phyloP scores from a whole-genome alignment of 2,888 invertebrate genomes.

The Pseudococcus longispinus region DNA sequence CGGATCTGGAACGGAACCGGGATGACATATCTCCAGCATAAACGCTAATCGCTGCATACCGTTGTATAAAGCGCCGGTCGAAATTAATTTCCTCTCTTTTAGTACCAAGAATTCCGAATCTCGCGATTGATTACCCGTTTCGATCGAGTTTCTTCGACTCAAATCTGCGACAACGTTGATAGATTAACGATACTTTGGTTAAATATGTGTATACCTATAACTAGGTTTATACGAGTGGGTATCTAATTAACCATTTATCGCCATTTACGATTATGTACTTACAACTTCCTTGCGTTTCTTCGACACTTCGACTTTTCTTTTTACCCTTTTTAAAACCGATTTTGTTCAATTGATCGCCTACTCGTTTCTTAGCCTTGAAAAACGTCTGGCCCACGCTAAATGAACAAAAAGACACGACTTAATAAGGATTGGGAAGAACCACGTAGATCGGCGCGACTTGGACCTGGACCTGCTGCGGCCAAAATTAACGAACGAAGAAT shows the following conservation, averaged over 20 bases:
- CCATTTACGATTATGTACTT: conserved; percentile 62
- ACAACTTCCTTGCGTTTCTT: conserved; percentile 83
- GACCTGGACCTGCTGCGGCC: too few species aligned
- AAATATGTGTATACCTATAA: too few species aligned
- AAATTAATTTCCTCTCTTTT: conserved; percentile 85
- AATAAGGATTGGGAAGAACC: background rate
- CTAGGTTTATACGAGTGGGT: too few species aligned
- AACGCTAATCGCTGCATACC: conserved; percentile 91
- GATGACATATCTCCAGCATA: conserved; percentile 91
- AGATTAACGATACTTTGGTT: too few species aligned
- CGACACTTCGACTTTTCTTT: conserved; percentile 86
- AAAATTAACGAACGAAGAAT: too few species aligned
- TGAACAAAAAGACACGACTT: too few species aligned
- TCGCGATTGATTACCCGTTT: conserved; percentile 78
- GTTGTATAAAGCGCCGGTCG: conserved; percentile 78
- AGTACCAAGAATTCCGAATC: conserved; percentile 88
- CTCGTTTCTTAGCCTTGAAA: conserved; percentile 82
- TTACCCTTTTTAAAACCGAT: conserved; percentile 84
- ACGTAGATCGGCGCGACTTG: too few species aligned
- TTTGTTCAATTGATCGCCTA: conserved; percentile 85
- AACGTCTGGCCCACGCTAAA: conserved; percentile 70
- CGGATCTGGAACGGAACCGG: conserved; percentile 95
- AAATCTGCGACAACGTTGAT: conserved; percentile 65
- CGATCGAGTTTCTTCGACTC: conserved; percentile 82
- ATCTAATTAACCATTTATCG: too few species aligned